These are phyloP conservation scores for Nylanderia fulva DNA, from an alignment of 1,140 invertebrate genomes.

Conservation along the genomic window DNA sequence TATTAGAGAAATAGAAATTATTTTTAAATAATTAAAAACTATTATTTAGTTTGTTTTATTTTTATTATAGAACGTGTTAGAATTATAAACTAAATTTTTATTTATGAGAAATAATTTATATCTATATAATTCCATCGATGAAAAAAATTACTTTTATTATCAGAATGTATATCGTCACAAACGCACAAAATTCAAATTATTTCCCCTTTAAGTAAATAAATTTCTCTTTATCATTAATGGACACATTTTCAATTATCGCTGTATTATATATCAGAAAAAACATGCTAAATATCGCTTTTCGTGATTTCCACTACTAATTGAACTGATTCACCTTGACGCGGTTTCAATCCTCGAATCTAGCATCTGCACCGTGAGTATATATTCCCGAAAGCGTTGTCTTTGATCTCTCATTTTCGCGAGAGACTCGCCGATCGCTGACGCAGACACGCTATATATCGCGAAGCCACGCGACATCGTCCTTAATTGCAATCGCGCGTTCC, in stretches of 20 bases:
- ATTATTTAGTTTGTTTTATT: no score
- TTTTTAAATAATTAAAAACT: no score
- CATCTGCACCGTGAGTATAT: background rate
- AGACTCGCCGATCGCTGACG: conserved; percentile 25
- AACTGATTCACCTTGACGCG: conserved; percentile 29
- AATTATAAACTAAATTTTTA: no score
- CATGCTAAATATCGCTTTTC: background rate
- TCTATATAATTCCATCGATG: no score
- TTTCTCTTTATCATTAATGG: background rate
- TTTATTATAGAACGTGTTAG: no score
- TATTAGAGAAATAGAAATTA: no score
- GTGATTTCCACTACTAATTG: conserved; percentile 1
- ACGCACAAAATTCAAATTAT: background rate
- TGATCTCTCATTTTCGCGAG: background rate
- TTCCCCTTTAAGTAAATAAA: background rate
- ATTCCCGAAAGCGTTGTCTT: background rate
- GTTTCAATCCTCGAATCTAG: background rate
- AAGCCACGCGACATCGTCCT: background rate
- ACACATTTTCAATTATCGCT: background rate
- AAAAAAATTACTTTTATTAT: no score
- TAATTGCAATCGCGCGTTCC: conserved; percentile 16
- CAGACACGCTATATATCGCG: conserved; percentile 1
- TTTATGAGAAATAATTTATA: no score
- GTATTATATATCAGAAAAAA: background rate
- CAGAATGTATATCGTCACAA: no score